Evolutionary conservation across 2,113 vertebrate species (phyloP).

Genomic region (Aptenodytes patagonicus): DNA sequence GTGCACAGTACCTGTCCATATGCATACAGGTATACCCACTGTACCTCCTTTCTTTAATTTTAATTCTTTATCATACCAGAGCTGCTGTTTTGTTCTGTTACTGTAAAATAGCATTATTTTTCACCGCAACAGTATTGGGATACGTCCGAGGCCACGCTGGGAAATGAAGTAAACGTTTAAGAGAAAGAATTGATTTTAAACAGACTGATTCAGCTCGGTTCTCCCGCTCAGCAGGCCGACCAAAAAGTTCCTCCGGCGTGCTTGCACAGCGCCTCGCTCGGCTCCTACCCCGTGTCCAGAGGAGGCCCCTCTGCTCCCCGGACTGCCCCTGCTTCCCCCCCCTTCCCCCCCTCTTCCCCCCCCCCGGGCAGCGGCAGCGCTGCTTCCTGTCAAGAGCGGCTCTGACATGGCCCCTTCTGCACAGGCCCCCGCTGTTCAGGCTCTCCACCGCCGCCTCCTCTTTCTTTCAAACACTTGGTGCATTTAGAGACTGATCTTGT

Average conservation of each 20-base stretch:
- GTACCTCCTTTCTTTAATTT: background rate
- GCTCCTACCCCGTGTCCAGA: background rate
- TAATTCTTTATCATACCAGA: background rate
- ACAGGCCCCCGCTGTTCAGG: background rate
- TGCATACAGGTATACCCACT: rapidly evolving
- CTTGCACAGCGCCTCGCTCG: background rate
- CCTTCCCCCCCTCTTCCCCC: too few relatives aligned
- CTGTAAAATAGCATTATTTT: background rate
- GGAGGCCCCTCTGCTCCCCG: background rate
- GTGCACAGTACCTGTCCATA: background rate
- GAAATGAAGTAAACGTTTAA: background rate
- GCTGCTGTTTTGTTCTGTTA: background rate
- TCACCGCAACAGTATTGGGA: background rate
- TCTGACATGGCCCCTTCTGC: background rate
- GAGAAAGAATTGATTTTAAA: background rate
- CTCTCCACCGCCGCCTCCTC: background rate
- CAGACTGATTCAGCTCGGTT: background rate
- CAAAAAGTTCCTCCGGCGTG: background rate
- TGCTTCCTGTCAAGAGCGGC: conserved; percentile 52
- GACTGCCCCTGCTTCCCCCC: background rate
- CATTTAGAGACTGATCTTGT: conserved; percentile 72
- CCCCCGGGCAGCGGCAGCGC: background rate
- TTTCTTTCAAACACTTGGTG: conserved; percentile 24
- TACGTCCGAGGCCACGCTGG: background rate
- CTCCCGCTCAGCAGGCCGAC: background rate